These are phyloP conservation scores for Dreissena rostriformis DNA, from an alignment of 1,140 invertebrate genomes.

Conservation along the genomic window DNA sequence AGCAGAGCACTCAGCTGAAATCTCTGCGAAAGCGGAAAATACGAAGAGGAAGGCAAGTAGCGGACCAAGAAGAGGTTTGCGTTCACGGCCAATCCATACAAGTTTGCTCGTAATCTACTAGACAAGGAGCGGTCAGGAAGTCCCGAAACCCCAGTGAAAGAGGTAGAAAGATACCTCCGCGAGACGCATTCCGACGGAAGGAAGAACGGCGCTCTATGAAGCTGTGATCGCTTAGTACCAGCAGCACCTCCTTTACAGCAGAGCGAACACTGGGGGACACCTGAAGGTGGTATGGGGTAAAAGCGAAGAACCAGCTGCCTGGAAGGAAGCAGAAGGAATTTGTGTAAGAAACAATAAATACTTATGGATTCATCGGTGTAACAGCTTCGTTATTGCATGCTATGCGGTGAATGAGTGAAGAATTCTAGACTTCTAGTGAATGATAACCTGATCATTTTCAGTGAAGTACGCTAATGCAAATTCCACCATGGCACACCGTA, in stretches of 20 bases:
- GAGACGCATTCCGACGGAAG: conserved; percentile 13
- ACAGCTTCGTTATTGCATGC: too few species aligned
- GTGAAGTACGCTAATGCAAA: too few species aligned
- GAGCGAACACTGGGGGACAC: too few species aligned
- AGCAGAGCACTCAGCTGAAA: background rate
- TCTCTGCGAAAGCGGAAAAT: conserved; percentile 26
- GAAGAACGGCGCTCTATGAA: background rate
- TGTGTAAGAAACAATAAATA: too few species aligned
- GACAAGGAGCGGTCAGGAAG: background rate
- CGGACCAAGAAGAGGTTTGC: conserved; percentile 19
- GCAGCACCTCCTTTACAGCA: background rate
- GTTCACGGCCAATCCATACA: conserved; percentile 22
- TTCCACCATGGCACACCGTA: too few species aligned
- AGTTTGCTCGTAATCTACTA: conserved; percentile 11
- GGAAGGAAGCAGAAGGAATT: too few species aligned
- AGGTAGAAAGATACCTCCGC: conserved; percentile 31
- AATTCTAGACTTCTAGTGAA: too few species aligned
- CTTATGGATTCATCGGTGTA: too few species aligned
- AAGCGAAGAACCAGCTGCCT: too few species aligned
- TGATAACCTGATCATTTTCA: too few species aligned
- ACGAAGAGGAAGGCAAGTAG: conserved; percentile 5
- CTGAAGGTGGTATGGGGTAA: too few species aligned
- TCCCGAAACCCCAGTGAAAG: background rate
- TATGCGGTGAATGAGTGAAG: too few species aligned
- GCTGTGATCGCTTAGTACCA: conserved; percentile 15